phyloP scores from a whole-genome alignment of 2,113 vertebrate genomes.

The Lonchura striata region DNA sequence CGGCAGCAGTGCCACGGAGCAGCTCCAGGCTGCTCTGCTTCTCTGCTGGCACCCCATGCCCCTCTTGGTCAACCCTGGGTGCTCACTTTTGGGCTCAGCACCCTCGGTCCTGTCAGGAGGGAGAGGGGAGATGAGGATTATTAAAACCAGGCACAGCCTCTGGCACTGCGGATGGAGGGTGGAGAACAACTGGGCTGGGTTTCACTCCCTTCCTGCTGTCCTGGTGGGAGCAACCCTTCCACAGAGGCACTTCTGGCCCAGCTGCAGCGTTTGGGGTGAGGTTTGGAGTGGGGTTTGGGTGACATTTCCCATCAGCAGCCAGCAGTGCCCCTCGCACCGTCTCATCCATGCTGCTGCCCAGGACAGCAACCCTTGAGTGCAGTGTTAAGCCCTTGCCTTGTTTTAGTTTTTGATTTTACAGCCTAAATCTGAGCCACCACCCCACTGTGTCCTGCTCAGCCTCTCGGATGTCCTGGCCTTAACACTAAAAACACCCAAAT shows the following conservation, averaged over 20 bases:
- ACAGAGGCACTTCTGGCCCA: not conserved
- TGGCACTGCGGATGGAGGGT: not conserved
- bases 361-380: not conserved
- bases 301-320: not conserved
- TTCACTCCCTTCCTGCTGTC: rapidly evolving
- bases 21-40: not conserved
- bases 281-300: not conserved
- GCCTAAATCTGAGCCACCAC: not conserved
- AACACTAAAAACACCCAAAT: rapidly evolving
- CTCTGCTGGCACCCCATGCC: not conserved
- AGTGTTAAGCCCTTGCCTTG: not conserved
- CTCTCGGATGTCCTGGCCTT: not conserved
- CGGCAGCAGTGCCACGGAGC: rapidly evolving
- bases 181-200: not conserved
- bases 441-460: not conserved
- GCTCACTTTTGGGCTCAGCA: not conserved
- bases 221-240: not conserved
- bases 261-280: not conserved
- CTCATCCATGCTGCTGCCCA: rapidly evolving
- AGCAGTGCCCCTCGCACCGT: rapidly evolving
- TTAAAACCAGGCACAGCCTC: not conserved
- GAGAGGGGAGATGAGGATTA: not conserved
- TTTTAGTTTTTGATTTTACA: not conserved
- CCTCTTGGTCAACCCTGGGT: not conserved
- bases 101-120: rapidly evolving